Evolutionary conservation across 2,888 invertebrate species (phyloP), one percentile per base, ranked within the genome.

Genomic region (Athetis lepigone): DNA sequence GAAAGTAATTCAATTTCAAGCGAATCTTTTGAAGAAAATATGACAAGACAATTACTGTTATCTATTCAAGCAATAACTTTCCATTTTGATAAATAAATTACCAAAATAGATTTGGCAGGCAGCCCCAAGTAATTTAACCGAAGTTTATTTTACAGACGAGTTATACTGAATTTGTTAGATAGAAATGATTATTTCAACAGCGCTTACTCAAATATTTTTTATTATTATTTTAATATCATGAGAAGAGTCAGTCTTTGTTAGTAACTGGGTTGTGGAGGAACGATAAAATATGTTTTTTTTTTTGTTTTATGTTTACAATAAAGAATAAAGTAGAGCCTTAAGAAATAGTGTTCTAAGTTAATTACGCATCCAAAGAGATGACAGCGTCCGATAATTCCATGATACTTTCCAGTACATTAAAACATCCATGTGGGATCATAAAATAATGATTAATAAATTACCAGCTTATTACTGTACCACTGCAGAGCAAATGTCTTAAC

Each of bases 1-100:
- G 9, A 5, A 46, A 45, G 8, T 45, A 33, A 8, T 29, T 25
- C 9, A 8, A 37, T 37, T 37, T 33, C n/a, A 19, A 7, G 18
- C 4, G 13, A 47, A 64, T 42, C n/a, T 29, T n/a, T 19, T 62
- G 7, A 49, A 21, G n/a, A n/a, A 33, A 61, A 45, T 45, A 4
- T 33, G 1, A 21, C 5, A 8, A 16, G 18, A 42, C 42, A 47
- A 8, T 36, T 33, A 33, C 33, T 50, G 45, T 40, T 27, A 33
- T 47, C 51, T 23, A 42, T 42, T 37, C 40, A 52, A 51, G 23
- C 46, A 21, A 49, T 29, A 9, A 37, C 36, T 46, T 42, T 39
- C 25, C 27, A 50, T 43, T 50, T 64, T 47, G 36, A 13, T 42
- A 46, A 40, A 13, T 42, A 46, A 40, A 42, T 16, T 16, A 18